Evolutionary conservation across 2,113 vertebrate genomes (phyloP).

Genomic region (Gallinago media): DNA sequence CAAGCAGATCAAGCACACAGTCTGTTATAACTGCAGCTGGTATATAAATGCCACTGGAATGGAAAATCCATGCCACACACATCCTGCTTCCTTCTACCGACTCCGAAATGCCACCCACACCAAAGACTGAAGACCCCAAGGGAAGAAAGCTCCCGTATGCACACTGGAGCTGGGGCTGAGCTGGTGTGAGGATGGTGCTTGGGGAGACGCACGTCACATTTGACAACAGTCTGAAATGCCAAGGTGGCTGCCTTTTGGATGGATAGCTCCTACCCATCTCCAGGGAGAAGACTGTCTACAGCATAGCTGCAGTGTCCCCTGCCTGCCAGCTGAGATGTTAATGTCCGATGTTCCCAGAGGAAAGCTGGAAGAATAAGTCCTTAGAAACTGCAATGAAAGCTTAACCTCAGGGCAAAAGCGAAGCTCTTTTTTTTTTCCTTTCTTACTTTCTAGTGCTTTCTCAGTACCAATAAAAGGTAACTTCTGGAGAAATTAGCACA

Average conservation of each 20-base stretch:
- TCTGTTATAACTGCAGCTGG: background rate
- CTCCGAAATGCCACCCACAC: background rate
- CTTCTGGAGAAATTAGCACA: background rate
- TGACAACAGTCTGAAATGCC: constrained; percentile 22
- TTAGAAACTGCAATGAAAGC: background rate
- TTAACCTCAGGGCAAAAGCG: background rate
- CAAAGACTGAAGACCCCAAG: background rate
- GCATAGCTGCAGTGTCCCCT: background rate
- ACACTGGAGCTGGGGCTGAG: background rate
- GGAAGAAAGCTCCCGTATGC: background rate
- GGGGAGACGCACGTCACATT: background rate
- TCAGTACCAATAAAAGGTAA: background rate
- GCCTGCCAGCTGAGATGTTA: background rate
- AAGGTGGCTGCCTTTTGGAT: constrained; percentile 38
- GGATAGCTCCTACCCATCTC: constrained; percentile 1
- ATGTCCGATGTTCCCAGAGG: background rate
- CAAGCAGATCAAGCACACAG: background rate
- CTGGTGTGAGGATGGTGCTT: background rate
- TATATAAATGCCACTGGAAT: background rate
- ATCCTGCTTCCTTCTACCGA: background rate
- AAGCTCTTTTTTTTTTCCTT: background rate
- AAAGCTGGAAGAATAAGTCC: background rate
- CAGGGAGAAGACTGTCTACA: constrained; percentile 19
- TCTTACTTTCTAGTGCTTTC: background rate
- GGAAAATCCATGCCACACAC: background rate